phyloP scores from a whole-genome alignment of 2,113 vertebrate species.

The Epinephelus fuscoguttatus region DNA sequence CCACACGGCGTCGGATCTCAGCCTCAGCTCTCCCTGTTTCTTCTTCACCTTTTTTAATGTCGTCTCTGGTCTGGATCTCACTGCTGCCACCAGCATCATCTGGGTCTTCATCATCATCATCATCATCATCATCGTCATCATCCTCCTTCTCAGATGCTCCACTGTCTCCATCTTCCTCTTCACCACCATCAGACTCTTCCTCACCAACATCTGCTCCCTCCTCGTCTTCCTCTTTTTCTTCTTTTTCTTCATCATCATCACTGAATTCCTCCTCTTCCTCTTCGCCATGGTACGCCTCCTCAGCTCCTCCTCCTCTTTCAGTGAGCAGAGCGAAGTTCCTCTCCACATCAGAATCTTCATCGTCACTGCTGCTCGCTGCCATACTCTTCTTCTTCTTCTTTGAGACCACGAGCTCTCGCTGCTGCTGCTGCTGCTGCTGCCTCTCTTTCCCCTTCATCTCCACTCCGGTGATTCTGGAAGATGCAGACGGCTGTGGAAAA shows the following conservation, averaged over 20 bases:
- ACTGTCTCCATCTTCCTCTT: not conserved
- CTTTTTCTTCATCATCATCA: not conserved
- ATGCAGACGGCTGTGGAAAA: not conserved
- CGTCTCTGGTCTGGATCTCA: slow-evolving; percentile 49
- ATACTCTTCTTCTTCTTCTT: not conserved
- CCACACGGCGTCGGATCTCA: too few relatives aligned
- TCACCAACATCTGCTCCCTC: not conserved
- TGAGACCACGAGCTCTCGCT: accelerated
- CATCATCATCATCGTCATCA: not conserved
- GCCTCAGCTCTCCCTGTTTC: too few relatives aligned
- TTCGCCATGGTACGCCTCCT: not conserved
- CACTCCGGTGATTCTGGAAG: not conserved
- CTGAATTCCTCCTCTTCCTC: slow-evolving; percentile 15
- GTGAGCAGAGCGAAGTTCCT: slow-evolving; percentile 58
- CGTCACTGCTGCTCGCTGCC: slow-evolving; percentile 14
- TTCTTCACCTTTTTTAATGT: slow-evolving; percentile 63
- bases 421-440: not conserved
- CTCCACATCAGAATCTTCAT: slow-evolving; percentile 62
- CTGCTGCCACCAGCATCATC: slow-evolving; percentile 1
- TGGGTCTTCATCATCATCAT: slow-evolving; percentile 6
- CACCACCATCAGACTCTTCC: not conserved
- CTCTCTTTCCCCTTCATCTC: slow-evolving; percentile 46
- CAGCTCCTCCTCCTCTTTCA: slow-evolving; percentile 14
- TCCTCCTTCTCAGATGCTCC: not conserved
- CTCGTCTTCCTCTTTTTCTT: slow-evolving; percentile 17